A percentile compares a stretch with the other conserved stretches of the same genome.
These are phyloP conservation scores for Cheirogaleus medius DNA, from an alignment of 2,113 vertebrate genomes.

Conservation along the genomic window DNA sequence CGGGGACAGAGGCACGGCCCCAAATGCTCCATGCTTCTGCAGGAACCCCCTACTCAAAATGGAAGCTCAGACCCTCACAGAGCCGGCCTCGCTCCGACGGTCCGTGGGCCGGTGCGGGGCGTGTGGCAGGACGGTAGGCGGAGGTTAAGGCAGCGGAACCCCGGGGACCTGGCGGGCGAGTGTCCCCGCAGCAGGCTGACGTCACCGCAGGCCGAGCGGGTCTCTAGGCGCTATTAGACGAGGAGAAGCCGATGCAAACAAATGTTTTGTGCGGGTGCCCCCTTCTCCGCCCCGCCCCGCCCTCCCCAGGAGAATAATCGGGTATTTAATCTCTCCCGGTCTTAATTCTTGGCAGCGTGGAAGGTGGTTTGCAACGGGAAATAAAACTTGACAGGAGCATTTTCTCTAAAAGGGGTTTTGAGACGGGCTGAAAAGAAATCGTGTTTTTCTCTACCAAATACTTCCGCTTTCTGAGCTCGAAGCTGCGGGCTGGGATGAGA, in stretches of 20 bases:
- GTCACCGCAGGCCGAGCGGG: background rate
- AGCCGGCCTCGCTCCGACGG: background rate
- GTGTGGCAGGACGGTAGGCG: background rate
- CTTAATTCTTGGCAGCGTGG: slow-evolving; percentile 79
- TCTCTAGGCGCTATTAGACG: background rate
- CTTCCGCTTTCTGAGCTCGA: slow-evolving; percentile 17
- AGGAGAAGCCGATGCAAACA: background rate
- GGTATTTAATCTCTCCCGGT: slow-evolving; percentile 71
- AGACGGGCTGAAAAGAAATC: slow-evolving; percentile 68
- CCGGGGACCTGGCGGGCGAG: background rate
- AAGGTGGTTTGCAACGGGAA: slow-evolving; percentile 84
- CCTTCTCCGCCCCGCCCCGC: slow-evolving; percentile 58
- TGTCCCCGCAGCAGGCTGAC: background rate
- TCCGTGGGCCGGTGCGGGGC: background rate
- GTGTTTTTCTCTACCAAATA: slow-evolving; percentile 9
- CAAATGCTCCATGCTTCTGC: background rate
- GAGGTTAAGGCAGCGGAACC: background rate
- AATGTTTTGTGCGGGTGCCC: slow-evolving; percentile 52
- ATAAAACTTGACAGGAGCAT: slow-evolving; percentile 85
- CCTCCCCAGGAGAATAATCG: slow-evolving; percentile 67
- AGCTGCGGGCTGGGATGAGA: background rate
- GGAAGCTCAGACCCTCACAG: background rate
- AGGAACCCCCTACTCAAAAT: slow-evolving; percentile 23
- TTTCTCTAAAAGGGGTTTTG: slow-evolving; percentile 78
- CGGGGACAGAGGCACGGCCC: background rate